Evolutionary conservation across 2,113 vertebrate species (phyloP), one percentile per base, ranked within the genome.

Genomic region (Cryptotis parvus): DNA sequence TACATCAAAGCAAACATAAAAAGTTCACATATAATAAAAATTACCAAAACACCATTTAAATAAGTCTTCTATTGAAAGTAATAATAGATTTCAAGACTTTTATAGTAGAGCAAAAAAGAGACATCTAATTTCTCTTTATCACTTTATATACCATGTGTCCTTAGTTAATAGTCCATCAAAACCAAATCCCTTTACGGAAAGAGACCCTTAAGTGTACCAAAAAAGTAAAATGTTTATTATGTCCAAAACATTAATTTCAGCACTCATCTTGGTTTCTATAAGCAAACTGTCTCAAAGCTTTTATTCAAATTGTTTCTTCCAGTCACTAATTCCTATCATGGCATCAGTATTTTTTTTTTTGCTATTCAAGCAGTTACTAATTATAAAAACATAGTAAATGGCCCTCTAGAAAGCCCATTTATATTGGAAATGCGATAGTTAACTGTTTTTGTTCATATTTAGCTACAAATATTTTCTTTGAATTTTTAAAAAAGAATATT

Each of bases 1-100:
- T 95, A 95, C 75, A 95, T 95, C 94, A 97, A 94, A 97, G 92
- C 82, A 73, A 95, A 97, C 6, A 49, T 96, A 96, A 91, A 58
- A 96, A 81, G 22, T 92, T 93, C 49, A 41, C 55, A 61, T 95
- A 79, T 95, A 96, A 92, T 94, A 94, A 66, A 86, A 96, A 88
- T 96, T 93, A 97, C 52, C 26, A 91, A 94, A 89, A 72, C 78
- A 97, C 6, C 84, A 96, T 94, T 97, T 90, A 97, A 96, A 95
- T 96, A 87, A 92, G 49, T 16, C 41, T 96, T 92, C 66, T 94
- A 69, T 95, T 96, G 76, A 96, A 94, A 96, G 87, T 95, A 52
- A 39, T 96, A 91, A 94, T 96, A 49, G 2, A 95, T 96, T 94
- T 96, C 22, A 94, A 91, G 66, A 18, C 20, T 95, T 94, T 79